These are phyloP conservation scores for Enteromius argenteus DNA, from an alignment of 2,797 vertebrate species.

Conservation along the genomic window DNA sequence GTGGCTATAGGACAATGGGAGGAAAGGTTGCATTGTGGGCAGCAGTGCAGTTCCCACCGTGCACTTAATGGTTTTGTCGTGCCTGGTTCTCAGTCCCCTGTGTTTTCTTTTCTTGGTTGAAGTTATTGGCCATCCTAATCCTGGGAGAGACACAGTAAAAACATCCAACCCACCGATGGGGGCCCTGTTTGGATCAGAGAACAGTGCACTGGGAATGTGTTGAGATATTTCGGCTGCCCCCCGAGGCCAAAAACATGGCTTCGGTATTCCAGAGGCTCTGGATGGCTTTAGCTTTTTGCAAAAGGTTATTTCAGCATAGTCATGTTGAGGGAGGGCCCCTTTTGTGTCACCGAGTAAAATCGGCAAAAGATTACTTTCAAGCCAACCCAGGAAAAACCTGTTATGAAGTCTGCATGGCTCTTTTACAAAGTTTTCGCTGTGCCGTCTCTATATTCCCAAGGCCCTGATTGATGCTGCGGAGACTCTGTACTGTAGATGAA, in stretches of 20 bases:
- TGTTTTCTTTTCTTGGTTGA: slow-evolving; percentile 79
- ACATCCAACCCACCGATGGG: slow-evolving; percentile 62
- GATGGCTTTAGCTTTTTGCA: slow-evolving; percentile 40
- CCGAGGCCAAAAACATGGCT: slow-evolving; percentile 69
- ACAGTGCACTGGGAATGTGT: slow-evolving; percentile 76
- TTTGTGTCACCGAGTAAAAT: slow-evolving; percentile 47
- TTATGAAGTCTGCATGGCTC: slow-evolving; percentile 47
- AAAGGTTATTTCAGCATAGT: slow-evolving; percentile 49
- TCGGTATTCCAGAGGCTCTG: slow-evolving; percentile 70
- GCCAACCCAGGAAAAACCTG: slow-evolving; percentile 35
- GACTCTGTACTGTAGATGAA: slow-evolving; percentile 70
- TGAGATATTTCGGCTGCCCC: slow-evolving; percentile 67
- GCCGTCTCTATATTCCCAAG: slow-evolving; percentile 58
- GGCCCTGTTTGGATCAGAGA: slow-evolving; percentile 60
- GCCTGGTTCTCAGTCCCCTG: slow-evolving; percentile 70
- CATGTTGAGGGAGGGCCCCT: slow-evolving; percentile 52
- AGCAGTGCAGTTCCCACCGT: slow-evolving; percentile 50
- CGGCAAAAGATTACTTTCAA: slow-evolving; percentile 37
- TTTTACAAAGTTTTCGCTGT: slow-evolving; percentile 52
- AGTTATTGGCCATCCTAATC: slow-evolving; percentile 75
- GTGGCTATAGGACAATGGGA: slow-evolving; percentile 45
- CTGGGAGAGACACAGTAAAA: slow-evolving; percentile 77
- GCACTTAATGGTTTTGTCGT: slow-evolving; percentile 69
- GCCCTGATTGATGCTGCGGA: slow-evolving; percentile 61
- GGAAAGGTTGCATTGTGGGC: slow-evolving; percentile 55